Evolutionary conservation across 2,113 vertebrate species (phyloP).

Genomic region (Macheiramphus alcinus): DNA sequence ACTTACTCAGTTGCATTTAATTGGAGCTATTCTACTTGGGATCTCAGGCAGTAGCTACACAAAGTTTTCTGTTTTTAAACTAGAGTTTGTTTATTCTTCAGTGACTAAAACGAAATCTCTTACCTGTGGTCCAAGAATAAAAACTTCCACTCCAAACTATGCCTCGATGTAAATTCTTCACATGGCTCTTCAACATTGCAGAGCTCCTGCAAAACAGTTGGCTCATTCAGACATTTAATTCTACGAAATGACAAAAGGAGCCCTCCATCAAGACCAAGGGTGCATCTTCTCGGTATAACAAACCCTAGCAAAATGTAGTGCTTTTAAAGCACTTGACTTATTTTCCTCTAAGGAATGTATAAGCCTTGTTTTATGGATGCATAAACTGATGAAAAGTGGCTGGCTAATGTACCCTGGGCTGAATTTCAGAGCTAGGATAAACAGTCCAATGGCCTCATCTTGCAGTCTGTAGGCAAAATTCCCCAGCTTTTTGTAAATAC

Average conservation of each 20-base stretch:
- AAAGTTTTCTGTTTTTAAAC: background rate
- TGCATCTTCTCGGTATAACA: background rate
- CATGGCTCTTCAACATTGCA: slow-evolving; percentile 75
- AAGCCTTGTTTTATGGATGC: background rate
- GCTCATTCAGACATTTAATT: background rate
- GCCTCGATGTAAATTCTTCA: slow-evolving; percentile 81
- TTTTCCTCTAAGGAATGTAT: background rate
- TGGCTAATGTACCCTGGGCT: background rate
- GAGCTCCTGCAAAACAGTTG: slow-evolving; percentile 76
- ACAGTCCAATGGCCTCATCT: background rate
- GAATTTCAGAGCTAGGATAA: background rate
- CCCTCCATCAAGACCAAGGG: background rate
- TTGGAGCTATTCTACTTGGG: background rate
- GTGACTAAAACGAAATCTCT: background rate
- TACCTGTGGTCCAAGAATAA: slow-evolving; percentile 85
- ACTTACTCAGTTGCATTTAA: background rate
- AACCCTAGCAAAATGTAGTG: background rate
- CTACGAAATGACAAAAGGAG: background rate
- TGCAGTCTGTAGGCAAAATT: background rate
- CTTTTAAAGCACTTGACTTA: background rate
- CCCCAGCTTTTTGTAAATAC: background rate
- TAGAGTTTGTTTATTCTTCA: background rate
- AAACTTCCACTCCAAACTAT: slow-evolving; percentile 87
- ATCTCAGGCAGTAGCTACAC: background rate
- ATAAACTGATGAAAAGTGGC: background rate